phyloP scores from a whole-genome alignment of 1,140 invertebrate species.

The Oedothorax gibbosus region DNA sequence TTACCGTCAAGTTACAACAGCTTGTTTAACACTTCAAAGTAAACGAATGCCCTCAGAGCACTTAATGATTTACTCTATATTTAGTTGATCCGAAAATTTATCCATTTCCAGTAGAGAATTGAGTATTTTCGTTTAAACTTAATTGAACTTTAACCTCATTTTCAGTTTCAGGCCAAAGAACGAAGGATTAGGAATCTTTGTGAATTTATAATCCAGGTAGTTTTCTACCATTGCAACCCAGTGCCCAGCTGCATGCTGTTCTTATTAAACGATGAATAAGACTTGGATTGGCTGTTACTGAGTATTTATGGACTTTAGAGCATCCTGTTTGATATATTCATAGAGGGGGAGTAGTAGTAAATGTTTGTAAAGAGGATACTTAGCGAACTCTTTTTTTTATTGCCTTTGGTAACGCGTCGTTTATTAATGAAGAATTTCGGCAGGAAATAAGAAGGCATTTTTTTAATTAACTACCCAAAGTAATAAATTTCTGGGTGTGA shows the following conservation, averaged over 20 bases:
- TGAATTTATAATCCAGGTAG: constrained; percentile 24
- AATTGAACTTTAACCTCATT: constrained; percentile 14
- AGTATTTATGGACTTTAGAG: constrained; percentile 25
- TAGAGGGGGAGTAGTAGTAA: constrained; percentile 23
- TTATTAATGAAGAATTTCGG: no score
- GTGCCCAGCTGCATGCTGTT: background rate
- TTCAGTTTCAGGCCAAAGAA: constrained; percentile 1
- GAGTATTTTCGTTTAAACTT: background rate
- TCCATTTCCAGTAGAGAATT: constrained; percentile 9
- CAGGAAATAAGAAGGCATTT: no score
- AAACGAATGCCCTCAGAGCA: constrained; percentile 12
- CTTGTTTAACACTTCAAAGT: constrained; percentile 26
- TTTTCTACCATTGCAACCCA: constrained; percentile 3
- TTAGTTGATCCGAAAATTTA: constrained; percentile 25
- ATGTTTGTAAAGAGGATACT: constrained; percentile 3
- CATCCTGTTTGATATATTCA: constrained; percentile 8
- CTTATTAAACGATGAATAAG: constrained; percentile 17
- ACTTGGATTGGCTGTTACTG: constrained; percentile 20
- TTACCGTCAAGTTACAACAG: constrained; percentile 6
- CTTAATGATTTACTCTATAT: constrained; percentile 3
- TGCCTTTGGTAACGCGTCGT: background rate
- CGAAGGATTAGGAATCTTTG: constrained; percentile 5
- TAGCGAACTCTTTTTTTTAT: constrained; percentile 28
- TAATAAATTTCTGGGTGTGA: no score
- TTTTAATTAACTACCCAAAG: no score